Conservation (phyloP, 1,140 invertebrate genomes). For the Papilio dardanus region DNA sequence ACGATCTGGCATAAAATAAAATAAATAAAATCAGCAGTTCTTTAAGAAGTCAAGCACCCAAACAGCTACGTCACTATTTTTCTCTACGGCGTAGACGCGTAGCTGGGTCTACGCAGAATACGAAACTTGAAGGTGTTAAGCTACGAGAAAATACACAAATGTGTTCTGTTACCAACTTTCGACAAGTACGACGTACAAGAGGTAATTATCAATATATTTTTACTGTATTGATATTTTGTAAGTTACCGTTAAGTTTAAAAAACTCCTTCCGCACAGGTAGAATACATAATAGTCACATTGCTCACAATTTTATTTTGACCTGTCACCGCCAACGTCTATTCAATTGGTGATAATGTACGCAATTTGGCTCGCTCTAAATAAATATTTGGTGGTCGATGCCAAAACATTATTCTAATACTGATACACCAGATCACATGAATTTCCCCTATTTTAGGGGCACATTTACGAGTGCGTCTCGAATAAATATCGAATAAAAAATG, state of each 20-base stretch:
- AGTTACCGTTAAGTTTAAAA: background rate
- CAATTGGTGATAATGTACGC: constrained; percentile 59
- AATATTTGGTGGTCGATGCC: constrained; percentile 50
- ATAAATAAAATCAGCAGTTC: background rate
- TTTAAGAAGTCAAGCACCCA: background rate
- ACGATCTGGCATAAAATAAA: background rate
- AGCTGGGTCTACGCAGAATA: background rate
- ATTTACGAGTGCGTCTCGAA: constrained; percentile 34
- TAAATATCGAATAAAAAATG: constrained; percentile 28
- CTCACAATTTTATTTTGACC: constrained; percentile 42
- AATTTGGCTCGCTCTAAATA: constrained; percentile 56
- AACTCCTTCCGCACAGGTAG: constrained; percentile 24
- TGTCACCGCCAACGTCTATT: constrained; percentile 51
- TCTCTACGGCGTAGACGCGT: background rate
- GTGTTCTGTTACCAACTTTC: no score
- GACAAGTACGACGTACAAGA: no score
- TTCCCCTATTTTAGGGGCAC: background rate
- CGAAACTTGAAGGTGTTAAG: background rate
- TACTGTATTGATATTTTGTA: background rate
- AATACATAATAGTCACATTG: constrained; percentile 31
- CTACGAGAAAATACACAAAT: background rate
- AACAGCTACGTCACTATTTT: background rate
- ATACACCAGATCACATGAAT: constrained; percentile 39
- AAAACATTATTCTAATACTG: constrained; percentile 52
- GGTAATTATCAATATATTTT: no score